Conservation (phyloP, 2,797 vertebrate species). For the Sciaenops ocellatus region DNA sequence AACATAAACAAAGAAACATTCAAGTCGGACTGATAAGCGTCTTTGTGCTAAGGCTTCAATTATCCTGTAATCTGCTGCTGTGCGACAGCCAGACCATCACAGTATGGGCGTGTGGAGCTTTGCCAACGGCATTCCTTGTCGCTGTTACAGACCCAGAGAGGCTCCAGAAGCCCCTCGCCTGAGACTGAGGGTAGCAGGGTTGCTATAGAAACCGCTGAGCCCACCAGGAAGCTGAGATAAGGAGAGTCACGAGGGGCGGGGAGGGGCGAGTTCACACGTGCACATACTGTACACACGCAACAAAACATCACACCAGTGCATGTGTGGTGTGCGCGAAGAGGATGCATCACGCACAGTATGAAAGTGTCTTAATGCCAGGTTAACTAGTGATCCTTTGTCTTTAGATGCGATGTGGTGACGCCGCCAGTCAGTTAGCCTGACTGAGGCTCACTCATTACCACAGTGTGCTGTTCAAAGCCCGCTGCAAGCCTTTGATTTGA, state of each 20-base stretch:
- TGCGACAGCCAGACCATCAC: slow-evolving; percentile 36
- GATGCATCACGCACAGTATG: neutral
- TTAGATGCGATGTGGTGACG: slow-evolving; percentile 44
- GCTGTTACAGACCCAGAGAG: slow-evolving; percentile 49
- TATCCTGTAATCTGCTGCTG: slow-evolving; percentile 48
- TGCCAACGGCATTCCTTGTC: slow-evolving; percentile 43
- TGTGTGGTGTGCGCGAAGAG: neutral
- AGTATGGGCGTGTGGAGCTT: slow-evolving; percentile 45
- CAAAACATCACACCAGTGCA: no score
- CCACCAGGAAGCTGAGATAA: slow-evolving; percentile 66
- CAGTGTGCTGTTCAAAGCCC: slow-evolving; percentile 54
- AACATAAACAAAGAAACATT: slow-evolving; percentile 12
- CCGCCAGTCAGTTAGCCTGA: slow-evolving; percentile 35
- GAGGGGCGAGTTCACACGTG: slow-evolving; percentile 8
- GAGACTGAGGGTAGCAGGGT: slow-evolving; percentile 57
- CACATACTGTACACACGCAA: slow-evolving; percentile 17
- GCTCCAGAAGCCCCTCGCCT: slow-evolving; percentile 45
- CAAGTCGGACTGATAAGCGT: slow-evolving; percentile 14
- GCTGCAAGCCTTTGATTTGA: slow-evolving; percentile 59
- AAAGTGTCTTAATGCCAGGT: slow-evolving; percentile 14
- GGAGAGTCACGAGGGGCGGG: slow-evolving; percentile 50
- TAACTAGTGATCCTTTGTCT: slow-evolving; percentile 36
- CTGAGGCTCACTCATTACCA: slow-evolving; percentile 52
- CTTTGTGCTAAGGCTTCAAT: slow-evolving; percentile 34
- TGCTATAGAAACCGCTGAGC: slow-evolving; percentile 76